Conservation (phyloP, 2,797 vertebrate genomes). For the Chaenodraco wilsoni region DNA sequence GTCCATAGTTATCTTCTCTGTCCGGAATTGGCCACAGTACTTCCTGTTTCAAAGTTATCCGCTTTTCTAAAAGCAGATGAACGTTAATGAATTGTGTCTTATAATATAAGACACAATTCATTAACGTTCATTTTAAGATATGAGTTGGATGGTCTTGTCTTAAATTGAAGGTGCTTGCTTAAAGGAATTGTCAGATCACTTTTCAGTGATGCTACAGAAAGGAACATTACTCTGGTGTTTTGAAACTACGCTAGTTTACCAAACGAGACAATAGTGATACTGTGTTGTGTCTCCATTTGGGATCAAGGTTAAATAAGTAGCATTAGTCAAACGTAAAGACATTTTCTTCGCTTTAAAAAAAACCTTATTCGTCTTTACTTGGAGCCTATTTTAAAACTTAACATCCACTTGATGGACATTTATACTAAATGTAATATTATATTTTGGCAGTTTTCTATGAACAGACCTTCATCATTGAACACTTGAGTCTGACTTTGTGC, state of each 20-base stretch:
- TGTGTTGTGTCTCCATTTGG: neutral
- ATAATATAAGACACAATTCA: too few relatives aligned
- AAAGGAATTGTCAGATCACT: neutral
- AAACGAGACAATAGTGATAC: neutral
- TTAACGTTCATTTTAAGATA: too few relatives aligned
- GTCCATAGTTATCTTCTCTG: constrained; percentile 30
- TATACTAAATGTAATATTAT: neutral
- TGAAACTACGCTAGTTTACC: neutral
- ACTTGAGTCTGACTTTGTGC: neutral
- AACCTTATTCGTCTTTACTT: too few relatives aligned
- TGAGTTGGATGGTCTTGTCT: neutral
- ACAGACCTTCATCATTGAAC: too few relatives aligned
- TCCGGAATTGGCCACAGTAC: constrained; percentile 36
- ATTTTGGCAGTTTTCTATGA: too few relatives aligned
- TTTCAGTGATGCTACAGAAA: neutral
- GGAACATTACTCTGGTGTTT: neutral
- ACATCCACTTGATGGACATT: neutral
- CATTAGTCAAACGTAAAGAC: too few relatives aligned
- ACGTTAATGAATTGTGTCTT: neutral
- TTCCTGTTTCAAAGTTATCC: constrained; percentile 51
- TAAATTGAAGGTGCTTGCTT: neutral
- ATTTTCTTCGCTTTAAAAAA: too few relatives aligned
- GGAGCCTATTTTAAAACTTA: too few relatives aligned
- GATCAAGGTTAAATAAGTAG: neutral
- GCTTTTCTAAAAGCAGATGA: neutral